Conservation (phyloP, 37 sponge, comb jelly and placozoan species). For the Ianthella basta region DNA sequence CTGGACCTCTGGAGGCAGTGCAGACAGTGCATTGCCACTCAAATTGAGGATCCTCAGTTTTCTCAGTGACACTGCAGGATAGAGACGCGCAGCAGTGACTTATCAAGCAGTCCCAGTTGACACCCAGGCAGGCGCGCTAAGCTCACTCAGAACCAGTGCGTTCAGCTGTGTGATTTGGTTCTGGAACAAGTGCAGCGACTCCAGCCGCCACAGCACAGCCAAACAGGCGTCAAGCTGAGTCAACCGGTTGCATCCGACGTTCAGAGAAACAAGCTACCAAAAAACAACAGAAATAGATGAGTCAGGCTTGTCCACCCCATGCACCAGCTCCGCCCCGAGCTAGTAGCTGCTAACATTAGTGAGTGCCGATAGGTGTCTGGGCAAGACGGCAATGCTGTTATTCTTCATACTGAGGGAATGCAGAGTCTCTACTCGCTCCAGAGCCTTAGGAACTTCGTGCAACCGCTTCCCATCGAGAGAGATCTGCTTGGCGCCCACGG, state of each 20-base stretch:
- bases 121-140: neutral
- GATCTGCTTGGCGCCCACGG: conserved; percentile 24
- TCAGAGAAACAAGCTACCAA: conserved; percentile 44
- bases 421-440: conserved; percentile 47
- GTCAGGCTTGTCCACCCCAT: too few species aligned
- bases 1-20: conserved; percentile 29
- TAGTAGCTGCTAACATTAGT: conserved; percentile 12
- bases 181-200: conserved; percentile 46
- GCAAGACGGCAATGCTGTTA: conserved; percentile 43
- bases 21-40: conserved; percentile 45
- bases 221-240: conserved; percentile 23
- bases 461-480: conserved; percentile 56
- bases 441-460: conserved; percentile 26
- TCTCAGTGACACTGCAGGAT: neutral
- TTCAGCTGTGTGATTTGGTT: conserved; percentile 42
- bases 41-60: conserved; percentile 45
- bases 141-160: conserved; percentile 37
- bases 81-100: neutral
- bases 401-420: conserved; percentile 57
- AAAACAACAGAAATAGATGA: neutral
- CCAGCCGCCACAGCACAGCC: conserved; percentile 14
- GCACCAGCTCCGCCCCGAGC: neutral
- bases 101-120: neutral
- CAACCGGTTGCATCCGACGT: conserved; percentile 52
- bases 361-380: neutral